These are phyloP conservation scores for Nasua narica DNA, from an alignment of 2,797 vertebrate species.

Conservation along the genomic window DNA sequence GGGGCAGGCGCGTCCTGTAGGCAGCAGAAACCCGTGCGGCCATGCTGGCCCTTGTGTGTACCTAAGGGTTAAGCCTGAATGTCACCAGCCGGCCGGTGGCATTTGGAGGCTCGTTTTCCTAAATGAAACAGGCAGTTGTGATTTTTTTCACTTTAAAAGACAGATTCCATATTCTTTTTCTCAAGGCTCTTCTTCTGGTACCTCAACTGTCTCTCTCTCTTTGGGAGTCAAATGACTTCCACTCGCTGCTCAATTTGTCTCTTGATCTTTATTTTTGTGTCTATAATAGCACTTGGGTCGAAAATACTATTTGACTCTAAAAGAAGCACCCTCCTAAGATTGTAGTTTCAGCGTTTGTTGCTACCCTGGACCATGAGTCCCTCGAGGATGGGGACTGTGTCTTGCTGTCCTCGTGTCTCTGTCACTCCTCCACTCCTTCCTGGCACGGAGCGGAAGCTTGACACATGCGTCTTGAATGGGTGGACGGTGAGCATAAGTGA, in stretches of 20 bases:
- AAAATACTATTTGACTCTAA: neutral
- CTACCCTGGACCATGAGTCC: neutral
- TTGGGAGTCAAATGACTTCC: neutral
- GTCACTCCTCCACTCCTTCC: neutral
- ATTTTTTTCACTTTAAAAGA: neutral
- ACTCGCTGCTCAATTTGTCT: neutral
- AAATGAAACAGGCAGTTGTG: neutral
- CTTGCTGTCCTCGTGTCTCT: neutral
- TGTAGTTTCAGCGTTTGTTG: neutral
- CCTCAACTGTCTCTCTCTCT: neutral
- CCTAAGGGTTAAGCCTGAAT: neutral
- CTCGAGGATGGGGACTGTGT: neutral
- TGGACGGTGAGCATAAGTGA: neutral
- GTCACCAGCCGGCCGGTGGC: neutral
- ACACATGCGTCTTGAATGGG: neutral
- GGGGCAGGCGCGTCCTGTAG: rapidly evolving
- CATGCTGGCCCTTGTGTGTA: rapidly evolving
- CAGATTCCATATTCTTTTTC: neutral
- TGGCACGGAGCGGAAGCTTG: no score
- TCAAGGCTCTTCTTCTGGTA: neutral
- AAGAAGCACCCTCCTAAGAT: neutral
- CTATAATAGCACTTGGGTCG: neutral
- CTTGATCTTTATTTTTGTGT: neutral
- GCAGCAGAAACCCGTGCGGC: neutral
- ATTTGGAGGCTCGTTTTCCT: neutral